Evolutionary conservation across 30 jellyfish, hydroid and myxozoan genomes (phyloP).

Genomic region (Pseudorhiza aurosa): DNA sequence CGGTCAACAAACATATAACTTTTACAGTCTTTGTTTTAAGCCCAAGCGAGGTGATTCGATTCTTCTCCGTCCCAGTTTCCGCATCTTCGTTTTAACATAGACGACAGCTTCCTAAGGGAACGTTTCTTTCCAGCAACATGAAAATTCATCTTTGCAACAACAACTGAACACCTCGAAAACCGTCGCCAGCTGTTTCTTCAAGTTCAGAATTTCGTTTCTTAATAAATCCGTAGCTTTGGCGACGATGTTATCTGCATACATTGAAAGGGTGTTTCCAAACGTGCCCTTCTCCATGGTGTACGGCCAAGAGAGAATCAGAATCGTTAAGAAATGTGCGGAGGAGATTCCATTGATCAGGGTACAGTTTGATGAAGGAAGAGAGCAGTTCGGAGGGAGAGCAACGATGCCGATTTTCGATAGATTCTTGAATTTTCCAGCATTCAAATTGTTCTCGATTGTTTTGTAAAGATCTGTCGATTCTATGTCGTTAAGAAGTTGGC

Average conservation of each 20-base stretch:
- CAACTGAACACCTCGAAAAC: constrained; percentile 38
- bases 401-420: constrained; percentile 40
- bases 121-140: too few species aligned
- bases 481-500: constrained; percentile 56
- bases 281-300: constrained; percentile 40
- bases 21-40: too few species aligned
- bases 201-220: constrained; percentile 32
- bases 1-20: too few species aligned
- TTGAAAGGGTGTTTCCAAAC: constrained; percentile 7
- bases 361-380: constrained; percentile 11
- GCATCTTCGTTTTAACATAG: too few species aligned
- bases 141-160: constrained; percentile 13
- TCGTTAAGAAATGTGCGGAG: constrained; percentile 73
- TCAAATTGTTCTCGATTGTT: constrained; percentile 28
- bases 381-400: constrained; percentile 12
- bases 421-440: constrained; percentile 17
- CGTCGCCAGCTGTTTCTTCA: constrained; percentile 55
- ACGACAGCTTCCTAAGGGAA: too few species aligned
- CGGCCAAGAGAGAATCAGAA: constrained; percentile 79
- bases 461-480: constrained; percentile 48
- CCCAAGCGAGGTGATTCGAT: too few species aligned
- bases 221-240: constrained; percentile 17
- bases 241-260: constrained; percentile 13
- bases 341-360: constrained; percentile 27
- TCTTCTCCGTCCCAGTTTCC: too few species aligned